Evolutionary conservation across 92 coral and sea anemone genomes (phyloP), one percentile per base, ranked within the genome.

Genomic region (Paramuricea clavata): DNA sequence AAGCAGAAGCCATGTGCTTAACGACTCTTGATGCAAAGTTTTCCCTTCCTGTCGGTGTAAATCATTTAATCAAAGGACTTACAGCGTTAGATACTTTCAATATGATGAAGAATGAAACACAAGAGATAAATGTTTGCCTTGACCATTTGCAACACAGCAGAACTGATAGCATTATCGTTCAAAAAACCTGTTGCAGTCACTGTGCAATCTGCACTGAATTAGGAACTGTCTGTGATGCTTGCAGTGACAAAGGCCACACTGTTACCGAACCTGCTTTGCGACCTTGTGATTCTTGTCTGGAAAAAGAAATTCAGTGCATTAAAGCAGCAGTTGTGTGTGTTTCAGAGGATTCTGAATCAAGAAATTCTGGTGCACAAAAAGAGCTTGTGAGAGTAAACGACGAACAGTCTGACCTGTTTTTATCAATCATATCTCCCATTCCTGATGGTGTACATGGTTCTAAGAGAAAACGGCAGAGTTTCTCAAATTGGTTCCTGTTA

Each of bases 1-100:
- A 90, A 57, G 89, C 90, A 36, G 93, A 90, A 86, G 93, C 86
- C 47, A 90, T 90, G 93, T 90, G 93, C 77, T 90, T 87, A 43
- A 90, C 93, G 23, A 73, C 93, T 30, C 90, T 90, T 68, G 85
- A 86, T 87, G 85, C 82, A 90, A 90, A 90, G 88, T 86, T 90
- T 86, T 69, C 87, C 90, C 82, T 89, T 90, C 93, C 93, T 69
- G 90, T 85, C 84, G 87, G 93, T 26, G 90, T 81, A 10, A 90
- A 86, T 42, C 90, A 89, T 85, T 86, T 86, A 30, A 85, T 54
- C 87, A 86, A 90, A 90, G 93, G 93, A 81, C 73, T 86, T n/a
- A 90, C 90, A 86, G 93, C 93, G 2, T 25, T 61, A 86, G 93
- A 90, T 80, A 90, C 93, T 42, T 90, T 90, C 88, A 81, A 43